Conservation (phyloP, 2,113 vertebrate genomes). For the Nerophis ophidion region DNA sequence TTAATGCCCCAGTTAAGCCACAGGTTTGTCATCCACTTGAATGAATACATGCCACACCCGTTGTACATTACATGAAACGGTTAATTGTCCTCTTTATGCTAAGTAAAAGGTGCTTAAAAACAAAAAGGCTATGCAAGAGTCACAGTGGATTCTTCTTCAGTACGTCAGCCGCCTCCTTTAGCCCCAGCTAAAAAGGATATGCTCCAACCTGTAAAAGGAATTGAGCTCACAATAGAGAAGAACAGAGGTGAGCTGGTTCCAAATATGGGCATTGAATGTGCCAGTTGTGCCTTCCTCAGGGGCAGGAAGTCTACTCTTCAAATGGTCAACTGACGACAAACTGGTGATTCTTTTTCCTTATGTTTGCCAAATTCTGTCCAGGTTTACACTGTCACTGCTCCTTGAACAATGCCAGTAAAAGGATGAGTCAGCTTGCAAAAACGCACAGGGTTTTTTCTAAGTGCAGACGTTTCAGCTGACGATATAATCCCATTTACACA, state of each 20-base stretch:
- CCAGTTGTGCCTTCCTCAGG: slow-evolving; percentile 25
- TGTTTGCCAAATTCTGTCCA: slow-evolving; percentile 14
- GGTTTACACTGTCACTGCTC: slow-evolving; percentile 29
- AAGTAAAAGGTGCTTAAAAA: not conserved
- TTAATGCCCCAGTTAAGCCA: too few species aligned
- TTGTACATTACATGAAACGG: too few species aligned
- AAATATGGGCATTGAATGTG: slow-evolving; percentile 65
- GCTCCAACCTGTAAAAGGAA: slow-evolving; percentile 72
- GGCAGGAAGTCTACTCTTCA: slow-evolving; percentile 26
- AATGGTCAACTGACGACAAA: slow-evolving; percentile 29
- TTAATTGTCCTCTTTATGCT: too few species aligned
- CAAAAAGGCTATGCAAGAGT: not conserved
- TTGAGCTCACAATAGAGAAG: slow-evolving; percentile 42
- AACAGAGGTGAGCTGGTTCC: slow-evolving; percentile 60
- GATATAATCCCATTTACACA: slow-evolving; percentile 19
- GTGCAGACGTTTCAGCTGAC: slow-evolving; percentile 12
- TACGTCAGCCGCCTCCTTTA: slow-evolving; percentile 16
- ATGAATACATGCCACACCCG: too few species aligned
- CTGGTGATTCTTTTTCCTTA: slow-evolving; percentile 1
- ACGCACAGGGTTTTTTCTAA: slow-evolving; percentile 28
- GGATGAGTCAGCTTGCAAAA: slow-evolving; percentile 42
- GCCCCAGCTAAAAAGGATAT: slow-evolving; percentile 42
- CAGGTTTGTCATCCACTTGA: too few species aligned
- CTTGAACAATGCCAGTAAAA: slow-evolving; percentile 26
- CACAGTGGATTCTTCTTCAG: slow-evolving; percentile 13